Evolutionary conservation across 2,113 vertebrate genomes (phyloP).

Genomic region (Regulus satrapa): DNA sequence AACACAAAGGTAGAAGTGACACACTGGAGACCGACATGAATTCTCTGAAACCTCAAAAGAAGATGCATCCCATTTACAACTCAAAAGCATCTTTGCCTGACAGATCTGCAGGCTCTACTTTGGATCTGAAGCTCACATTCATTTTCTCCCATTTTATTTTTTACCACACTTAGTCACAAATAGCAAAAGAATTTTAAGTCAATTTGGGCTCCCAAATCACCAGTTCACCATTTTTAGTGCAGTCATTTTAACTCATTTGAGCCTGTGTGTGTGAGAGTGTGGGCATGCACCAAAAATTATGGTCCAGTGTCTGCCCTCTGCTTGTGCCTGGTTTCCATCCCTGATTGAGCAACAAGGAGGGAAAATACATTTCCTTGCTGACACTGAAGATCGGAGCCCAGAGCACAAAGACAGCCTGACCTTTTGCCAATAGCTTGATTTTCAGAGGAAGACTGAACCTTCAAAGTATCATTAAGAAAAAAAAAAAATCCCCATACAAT

Average conservation of each 20-base stretch:
- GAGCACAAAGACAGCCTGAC: not conserved
- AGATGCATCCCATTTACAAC: not conserved
- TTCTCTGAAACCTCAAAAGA: not conserved
- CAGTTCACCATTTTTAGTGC: not conserved
- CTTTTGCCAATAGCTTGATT: not conserved
- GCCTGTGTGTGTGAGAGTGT: rapidly evolving
- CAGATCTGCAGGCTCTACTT: not conserved
- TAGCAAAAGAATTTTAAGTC: not conserved
- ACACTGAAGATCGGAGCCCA: not conserved
- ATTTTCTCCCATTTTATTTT: not conserved
- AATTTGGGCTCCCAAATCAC: not conserved
- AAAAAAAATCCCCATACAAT: not conserved
- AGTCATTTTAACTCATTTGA: not conserved
- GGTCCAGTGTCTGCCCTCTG: not conserved
- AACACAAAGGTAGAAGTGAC: not conserved
- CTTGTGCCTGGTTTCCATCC: not conserved
- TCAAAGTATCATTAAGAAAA: not conserved
- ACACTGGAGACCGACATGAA: not conserved
- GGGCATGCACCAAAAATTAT: not conserved
- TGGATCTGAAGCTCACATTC: not conserved
- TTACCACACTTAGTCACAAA: not conserved
- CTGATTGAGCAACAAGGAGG: not conserved
- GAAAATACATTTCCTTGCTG: not conserved
- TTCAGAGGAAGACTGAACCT: not conserved
- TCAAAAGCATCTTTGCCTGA: not conserved